phyloP scores from a whole-genome alignment of 2,797 vertebrate genomes.

The Paedocypris micromegethes region DNA sequence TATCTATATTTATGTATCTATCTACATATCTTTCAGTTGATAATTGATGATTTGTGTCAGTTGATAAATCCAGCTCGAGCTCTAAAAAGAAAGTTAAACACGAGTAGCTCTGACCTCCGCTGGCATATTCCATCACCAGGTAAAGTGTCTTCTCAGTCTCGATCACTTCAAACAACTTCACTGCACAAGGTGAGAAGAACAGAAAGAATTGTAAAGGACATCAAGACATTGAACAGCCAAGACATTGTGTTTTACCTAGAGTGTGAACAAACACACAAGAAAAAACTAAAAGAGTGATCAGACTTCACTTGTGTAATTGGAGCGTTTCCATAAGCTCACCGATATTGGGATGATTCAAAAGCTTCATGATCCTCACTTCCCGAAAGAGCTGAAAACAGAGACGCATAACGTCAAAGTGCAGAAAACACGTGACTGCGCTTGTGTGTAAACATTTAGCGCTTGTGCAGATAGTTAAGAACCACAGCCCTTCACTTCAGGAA shows the following conservation, averaged over 20 bases:
- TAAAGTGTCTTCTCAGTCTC: conserved; percentile 90
- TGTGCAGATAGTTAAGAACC: conserved; percentile 8
- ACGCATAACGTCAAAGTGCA: conserved; percentile 29
- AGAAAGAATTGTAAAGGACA: conserved; percentile 14
- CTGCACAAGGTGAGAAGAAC: conserved; percentile 56
- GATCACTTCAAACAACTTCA: conserved; percentile 89
- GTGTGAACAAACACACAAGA: too few relatives aligned
- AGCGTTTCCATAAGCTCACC: conserved; percentile 65
- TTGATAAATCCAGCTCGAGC: too few relatives aligned
- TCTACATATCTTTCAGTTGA: too few relatives aligned
- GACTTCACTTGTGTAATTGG: too few relatives aligned
- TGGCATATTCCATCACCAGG: conserved; percentile 92
- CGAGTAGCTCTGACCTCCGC: conserved; percentile 73
- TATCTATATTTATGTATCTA: too few relatives aligned
- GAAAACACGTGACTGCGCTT: conserved; percentile 24
- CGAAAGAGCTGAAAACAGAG: conserved; percentile 74
- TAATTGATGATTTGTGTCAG: too few relatives aligned
- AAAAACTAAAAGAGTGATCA: too few relatives aligned
- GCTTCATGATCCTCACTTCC: conserved; percentile 94
- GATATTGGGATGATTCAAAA: conserved; percentile 89
- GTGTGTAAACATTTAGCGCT: conserved; percentile 19
- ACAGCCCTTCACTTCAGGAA: conserved; percentile 40
- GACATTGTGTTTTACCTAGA: too few relatives aligned
- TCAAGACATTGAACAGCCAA: background rate
- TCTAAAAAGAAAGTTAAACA: conserved; percentile 7